These are phyloP conservation scores for Polypterus senegalus DNA, from an alignment of 2,113 vertebrate species.

Conservation along the genomic window DNA sequence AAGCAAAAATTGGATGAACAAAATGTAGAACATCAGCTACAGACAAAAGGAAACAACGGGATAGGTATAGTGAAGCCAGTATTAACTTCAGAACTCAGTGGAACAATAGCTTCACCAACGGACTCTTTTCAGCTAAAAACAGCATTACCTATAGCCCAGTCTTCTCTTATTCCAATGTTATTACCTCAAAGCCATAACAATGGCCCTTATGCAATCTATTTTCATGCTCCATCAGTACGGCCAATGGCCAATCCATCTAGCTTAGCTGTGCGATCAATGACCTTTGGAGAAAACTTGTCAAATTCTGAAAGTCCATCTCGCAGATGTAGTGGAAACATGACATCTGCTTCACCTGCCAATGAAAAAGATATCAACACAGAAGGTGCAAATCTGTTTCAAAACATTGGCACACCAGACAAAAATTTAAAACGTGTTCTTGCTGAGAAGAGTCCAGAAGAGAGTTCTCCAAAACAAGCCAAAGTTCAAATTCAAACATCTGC, in stretches of 20 bases:
- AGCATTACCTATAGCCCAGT: constrained; percentile 47
- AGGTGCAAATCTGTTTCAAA: neutral
- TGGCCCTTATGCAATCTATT: constrained; percentile 61
- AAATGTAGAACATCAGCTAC: constrained; percentile 21
- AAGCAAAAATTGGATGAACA: constrained; percentile 26
- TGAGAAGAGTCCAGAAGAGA: constrained; percentile 26
- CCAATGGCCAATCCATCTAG: constrained; percentile 49
- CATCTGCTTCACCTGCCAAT: constrained; percentile 5
- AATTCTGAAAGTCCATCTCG: constrained; percentile 27
- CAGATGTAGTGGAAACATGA: constrained; percentile 1
- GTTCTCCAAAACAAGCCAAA: constrained; percentile 52
- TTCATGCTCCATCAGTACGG: constrained; percentile 58
- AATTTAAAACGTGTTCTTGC: constrained; percentile 47
- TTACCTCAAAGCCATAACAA: constrained; percentile 54
- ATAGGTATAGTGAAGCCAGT: constrained; percentile 10
- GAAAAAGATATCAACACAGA: constrained; percentile 18
- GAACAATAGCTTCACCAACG: constrained; percentile 14
- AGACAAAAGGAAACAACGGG: constrained; percentile 15
- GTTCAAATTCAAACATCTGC: neutral
- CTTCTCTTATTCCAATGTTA: constrained; percentile 59
- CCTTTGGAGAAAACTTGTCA: constrained; percentile 43
- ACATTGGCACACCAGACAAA: constrained; percentile 17
- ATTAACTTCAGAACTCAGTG: constrained; percentile 19
- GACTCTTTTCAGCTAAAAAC: constrained; percentile 34
- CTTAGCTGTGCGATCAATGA: constrained; percentile 58